Evolutionary conservation across 2,113 vertebrate species (phyloP), one percentile per base, ranked within the genome.

Genomic region (Phoxinus phoxinus): DNA sequence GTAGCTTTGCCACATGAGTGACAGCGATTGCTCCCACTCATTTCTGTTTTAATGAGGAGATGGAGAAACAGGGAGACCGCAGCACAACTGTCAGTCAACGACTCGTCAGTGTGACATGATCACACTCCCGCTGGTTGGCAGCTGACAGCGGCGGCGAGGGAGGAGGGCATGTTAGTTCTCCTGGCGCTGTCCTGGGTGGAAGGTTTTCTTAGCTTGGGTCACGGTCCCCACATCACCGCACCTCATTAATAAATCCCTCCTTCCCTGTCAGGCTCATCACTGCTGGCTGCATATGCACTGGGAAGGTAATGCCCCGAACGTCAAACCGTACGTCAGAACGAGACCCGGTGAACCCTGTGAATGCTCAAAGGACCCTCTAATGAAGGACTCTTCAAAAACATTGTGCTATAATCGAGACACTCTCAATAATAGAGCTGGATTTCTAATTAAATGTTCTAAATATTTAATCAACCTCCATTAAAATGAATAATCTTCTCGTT

Each of bases 31-130:
- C 91, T 88, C 83, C 86, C 84, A 88, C 91, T 90, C 88, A 84
- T 88, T 89, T 89, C 87, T 86, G 78, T 90, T 90, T 91, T 92
- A 90, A 92, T 86, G 85, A 92, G 91, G 81, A 87, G 74, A 85
- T 59, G 76, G 71, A 82, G 86, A 53, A 61, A 89, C 69, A 85
- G 27, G 41, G 83, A 86, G 81, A 80, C 81, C 74, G 84, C 85
- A 83, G 71, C 88, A 86, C 83, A 88, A 83, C 84, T 88, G 88
- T 88, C 88, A 88, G 88, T 88, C 86, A 85, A 15, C 58, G 71
- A 73, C 7, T 83, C 81, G 72, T 85, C 85, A 83, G 23, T 23
- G 82, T 79, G 23, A 75, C 80, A 85, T 37, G 73, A 80, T 72
- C 80, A 56, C 30, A 83, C 77, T 86, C 72, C 73, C 72, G 53